phyloP scores from a whole-genome alignment of 2,113 vertebrate species.

The Phylloscopus trochilus region DNA sequence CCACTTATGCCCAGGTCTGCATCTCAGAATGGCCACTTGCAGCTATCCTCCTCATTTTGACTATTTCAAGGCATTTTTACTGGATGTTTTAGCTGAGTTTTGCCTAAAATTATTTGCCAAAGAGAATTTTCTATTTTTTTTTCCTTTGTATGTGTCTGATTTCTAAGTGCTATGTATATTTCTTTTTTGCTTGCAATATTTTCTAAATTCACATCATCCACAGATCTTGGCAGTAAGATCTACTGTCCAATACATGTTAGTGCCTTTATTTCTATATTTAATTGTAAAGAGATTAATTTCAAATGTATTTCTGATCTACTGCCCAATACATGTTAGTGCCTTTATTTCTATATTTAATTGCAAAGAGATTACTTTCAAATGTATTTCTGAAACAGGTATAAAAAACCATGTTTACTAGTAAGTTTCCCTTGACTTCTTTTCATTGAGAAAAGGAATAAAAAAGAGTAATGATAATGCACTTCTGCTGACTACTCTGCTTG shows the following conservation, averaged over 20 bases:
- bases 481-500: slow-evolving; percentile 8
- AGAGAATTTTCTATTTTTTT: not conserved
- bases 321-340: not conserved
- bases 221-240: not conserved
- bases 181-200: not conserved
- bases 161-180: not conserved
- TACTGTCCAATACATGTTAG: not conserved
- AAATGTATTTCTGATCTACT: not conserved
- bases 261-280: not conserved
- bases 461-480: not conserved
- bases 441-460: slow-evolving; percentile 22
- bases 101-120: not conserved
- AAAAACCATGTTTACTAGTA: not conserved
- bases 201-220: not conserved
- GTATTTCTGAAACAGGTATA: not conserved
- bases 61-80: not conserved
- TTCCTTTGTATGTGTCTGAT: not conserved
- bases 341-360: not conserved
- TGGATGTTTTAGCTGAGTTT: not conserved
- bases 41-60: not conserved
- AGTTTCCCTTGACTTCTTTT: not conserved
- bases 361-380: not conserved
- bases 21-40: not conserved
- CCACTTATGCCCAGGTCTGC: not conserved
- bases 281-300: not conserved